Base-by-base conservation (phyloP, 2,888 invertebrate species). In the Rugalucina vietnamica region DNA sequence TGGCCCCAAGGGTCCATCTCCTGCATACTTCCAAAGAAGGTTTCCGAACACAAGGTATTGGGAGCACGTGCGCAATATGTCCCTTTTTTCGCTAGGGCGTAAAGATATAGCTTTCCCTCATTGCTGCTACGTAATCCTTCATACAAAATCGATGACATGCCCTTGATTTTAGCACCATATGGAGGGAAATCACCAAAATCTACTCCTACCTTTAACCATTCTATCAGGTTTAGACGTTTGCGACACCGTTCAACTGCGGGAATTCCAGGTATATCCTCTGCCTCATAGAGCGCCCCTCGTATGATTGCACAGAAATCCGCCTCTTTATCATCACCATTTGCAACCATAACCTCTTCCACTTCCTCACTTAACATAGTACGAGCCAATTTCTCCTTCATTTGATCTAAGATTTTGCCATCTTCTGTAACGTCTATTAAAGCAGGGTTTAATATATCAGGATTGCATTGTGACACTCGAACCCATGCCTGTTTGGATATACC, bases 1-100 rank as follows among this genome's bases (percentile, higher is more conserved):
- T 81, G 80, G 0, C 84, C 84, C 80, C 84, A 81, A 1, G 74
- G 84, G 50, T 84, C 84, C 81, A 84, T 81, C n/a, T 84, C 84
- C 60, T 81, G 81, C 81, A 84, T 81, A 24, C 43, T 77, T 4
- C 21, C 3, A 49, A 84, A 84, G 49, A 84, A 81, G n/a, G 24
- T 50, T 50, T 84, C 84, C 1, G 54, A 60, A 32, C 81, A 80
- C 14, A 84, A 70, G 14, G 80, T 84, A 24, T 80, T 80, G 21
- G 74, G 73, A 18, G 84, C 80, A 36, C 84, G 37, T 21, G 74
- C 80, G 70, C 77, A 80, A 57, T 84, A 84, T 34, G 80, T 80
- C 18, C 84, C 84, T 21, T 29, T 60, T 32, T 79, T 79, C 34
- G 75, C 60, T 4, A 79, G 18, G 18, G 83, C 76, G 43, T 83